Evolutionary conservation across 2,888 invertebrate genomes (phyloP).

Genomic region (Cephalotes varians): DNA sequence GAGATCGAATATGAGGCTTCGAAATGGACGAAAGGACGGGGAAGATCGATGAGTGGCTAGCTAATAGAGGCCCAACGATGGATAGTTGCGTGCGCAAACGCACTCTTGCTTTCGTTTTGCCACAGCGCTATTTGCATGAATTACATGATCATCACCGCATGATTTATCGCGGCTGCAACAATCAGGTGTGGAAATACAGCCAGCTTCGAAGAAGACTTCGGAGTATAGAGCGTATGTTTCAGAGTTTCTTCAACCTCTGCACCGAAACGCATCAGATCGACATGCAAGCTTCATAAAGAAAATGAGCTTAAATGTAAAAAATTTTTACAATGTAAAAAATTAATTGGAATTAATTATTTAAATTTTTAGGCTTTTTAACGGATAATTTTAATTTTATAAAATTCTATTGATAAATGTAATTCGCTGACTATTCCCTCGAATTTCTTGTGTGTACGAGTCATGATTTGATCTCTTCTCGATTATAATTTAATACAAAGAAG

Average conservation of each 20-base stretch:
- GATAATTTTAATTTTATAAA: conserved; percentile 1
- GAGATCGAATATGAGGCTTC: conserved; percentile 52
- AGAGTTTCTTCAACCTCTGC: not conserved
- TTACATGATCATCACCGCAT: conserved; percentile 44
- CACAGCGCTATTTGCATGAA: conserved; percentile 37
- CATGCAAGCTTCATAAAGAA: not conserved
- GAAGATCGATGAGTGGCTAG: conserved; percentile 64
- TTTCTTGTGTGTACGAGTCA: not conserved
- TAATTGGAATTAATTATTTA: not conserved
- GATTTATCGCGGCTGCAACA: conserved; percentile 63
- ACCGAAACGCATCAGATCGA: not conserved
- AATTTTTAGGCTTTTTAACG: not conserved
- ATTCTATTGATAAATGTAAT: not conserved
- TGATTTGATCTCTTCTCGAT: not conserved
- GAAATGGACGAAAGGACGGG: conserved; percentile 59
- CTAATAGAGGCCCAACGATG: conserved; percentile 67
- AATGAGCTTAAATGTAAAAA: not conserved
- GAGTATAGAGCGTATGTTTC: not conserved
- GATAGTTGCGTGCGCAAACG: conserved; percentile 48
- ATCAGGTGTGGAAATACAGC: conserved; percentile 21
- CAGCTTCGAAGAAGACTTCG: not conserved
- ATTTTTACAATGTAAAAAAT: not conserved
- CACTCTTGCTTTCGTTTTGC: conserved; percentile 13
- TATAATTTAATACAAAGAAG: not conserved
- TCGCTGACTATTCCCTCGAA: not conserved